Base-by-base conservation (phyloP, 2,888 invertebrate species). In the Diarsia dahlii region DNA sequence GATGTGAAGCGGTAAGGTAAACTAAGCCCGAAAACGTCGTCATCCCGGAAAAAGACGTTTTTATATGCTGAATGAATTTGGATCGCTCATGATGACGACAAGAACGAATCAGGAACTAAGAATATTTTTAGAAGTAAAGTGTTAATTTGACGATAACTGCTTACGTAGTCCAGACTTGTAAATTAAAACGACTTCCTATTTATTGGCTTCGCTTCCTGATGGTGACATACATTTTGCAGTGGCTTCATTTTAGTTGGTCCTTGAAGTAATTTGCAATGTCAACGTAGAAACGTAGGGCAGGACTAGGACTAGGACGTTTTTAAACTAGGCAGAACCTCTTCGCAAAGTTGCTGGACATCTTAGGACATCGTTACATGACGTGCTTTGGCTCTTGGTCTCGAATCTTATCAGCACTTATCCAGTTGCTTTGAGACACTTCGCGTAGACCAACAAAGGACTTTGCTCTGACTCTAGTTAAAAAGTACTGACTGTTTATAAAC, bases 131-230 rank as follows among this genome's bases (percentile, higher is more conserved):
- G 13, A 18, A 28, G n/a, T 18, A 6, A 20, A 60, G 45, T 52
- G 68, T 34, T 52, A 23, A 60, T 58, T 58, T 54, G 4, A 12
- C 18, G 10, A 70, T 15, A 70, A n/a, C 2, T 39, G 39, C 18
- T 34, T 13, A 45, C 56, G 2, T 23, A 65, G 15, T 18, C 0
- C 54, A 34, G 20, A 54, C n/a, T n/a, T 34, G 52, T 46, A 12
- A 46, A 68, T 72, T 10, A 68, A 68, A 23, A n/a, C 12, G 5
- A 15, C 54, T 69, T 54, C 69, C n/a, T 72, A 39, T 28, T 66
- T 52, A 52, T 68, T 58, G 39, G 34, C n/a, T 39, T 46, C 46
- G 63, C 10, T 75, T 39, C 28, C 28, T 28, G 28, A 28, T 28
- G 28, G 28, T 28, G 28, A 28, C 28, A 28, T 28, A 28, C 28